phyloP scores from a whole-genome alignment of 2,113 vertebrate species.

The Onychostruthus taczanowskii region DNA sequence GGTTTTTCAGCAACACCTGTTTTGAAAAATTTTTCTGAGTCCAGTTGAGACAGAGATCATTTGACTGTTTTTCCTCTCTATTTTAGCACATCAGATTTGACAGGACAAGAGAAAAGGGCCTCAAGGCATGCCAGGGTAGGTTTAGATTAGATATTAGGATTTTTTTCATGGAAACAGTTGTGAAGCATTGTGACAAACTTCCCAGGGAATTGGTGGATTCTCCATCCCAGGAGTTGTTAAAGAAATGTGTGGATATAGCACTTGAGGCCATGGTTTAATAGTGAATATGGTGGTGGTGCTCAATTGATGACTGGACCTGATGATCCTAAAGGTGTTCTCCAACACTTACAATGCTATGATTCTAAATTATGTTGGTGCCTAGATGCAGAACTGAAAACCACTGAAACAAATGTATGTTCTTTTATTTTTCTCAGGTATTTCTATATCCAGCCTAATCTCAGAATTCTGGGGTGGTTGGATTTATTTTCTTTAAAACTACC shows the following conservation, averaged over 20 bases:
- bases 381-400: neutral
- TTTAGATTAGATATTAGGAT: neutral
- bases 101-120: neutral
- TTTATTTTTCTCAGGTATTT: neutral
- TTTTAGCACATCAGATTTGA: neutral
- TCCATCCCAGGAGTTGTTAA: neutral
- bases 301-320: fast-evolving
- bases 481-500: neutral
- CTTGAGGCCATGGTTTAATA: neutral
- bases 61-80: neutral
- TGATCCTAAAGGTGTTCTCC: neutral
- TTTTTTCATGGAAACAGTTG: neutral
- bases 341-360: neutral
- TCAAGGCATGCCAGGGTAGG: neutral
- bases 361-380: neutral
- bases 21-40: neutral
- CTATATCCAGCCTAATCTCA: neutral
- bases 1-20: neutral
- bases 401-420: fast-evolving
- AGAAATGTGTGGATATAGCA: neutral
- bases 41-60: neutral
- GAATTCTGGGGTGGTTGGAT: neutral
- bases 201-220: neutral
- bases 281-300: neutral
- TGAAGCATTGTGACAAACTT: neutral